Percentiles rank a stretch among this genome's conserved stretches.
Conservation (phyloP, 2,113 vertebrate genomes). For the Scartelaos histophorus region DNA sequence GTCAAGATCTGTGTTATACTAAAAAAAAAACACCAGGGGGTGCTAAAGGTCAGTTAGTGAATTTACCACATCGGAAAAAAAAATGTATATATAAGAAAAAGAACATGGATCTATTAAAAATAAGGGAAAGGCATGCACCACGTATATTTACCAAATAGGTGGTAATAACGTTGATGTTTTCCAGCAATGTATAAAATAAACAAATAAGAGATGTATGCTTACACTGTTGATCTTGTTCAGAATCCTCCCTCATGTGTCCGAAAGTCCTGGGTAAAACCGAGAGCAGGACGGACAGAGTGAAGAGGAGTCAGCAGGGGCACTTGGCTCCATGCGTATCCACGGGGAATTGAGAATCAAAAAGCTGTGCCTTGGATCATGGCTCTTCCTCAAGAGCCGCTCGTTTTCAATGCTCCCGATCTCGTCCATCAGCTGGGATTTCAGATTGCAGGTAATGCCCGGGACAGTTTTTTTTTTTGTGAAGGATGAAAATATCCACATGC, state of each 20-base stretch:
- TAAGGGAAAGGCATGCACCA: not conserved
- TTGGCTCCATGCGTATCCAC: no score
- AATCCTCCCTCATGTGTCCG: no score
- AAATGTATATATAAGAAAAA: no score
- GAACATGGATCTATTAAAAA: no score
- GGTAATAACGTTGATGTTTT: not conserved
- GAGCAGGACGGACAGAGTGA: no score
- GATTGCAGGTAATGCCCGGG: constrained; percentile 19
- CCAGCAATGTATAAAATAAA: no score
- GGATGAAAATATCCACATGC: not conserved
- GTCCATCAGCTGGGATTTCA: constrained; percentile 4
- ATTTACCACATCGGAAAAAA: no score
- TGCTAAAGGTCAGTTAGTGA: not conserved
- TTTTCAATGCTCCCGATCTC: constrained; percentile 50
- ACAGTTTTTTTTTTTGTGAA: constrained; percentile 48
- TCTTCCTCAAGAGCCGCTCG: constrained; percentile 44
- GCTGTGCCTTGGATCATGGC: not conserved
- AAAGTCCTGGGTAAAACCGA: no score
- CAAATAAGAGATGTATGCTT: no score
- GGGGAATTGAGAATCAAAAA: no score
- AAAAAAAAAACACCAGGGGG: not conserved
- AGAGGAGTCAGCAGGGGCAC: no score
- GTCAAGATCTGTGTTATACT: not conserved
- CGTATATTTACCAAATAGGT: not conserved
- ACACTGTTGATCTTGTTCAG: no score